These are phyloP conservation scores for Globodera rostochiensis DNA, from an alignment of 1,140 invertebrate genomes.

Conservation along the genomic window DNA sequence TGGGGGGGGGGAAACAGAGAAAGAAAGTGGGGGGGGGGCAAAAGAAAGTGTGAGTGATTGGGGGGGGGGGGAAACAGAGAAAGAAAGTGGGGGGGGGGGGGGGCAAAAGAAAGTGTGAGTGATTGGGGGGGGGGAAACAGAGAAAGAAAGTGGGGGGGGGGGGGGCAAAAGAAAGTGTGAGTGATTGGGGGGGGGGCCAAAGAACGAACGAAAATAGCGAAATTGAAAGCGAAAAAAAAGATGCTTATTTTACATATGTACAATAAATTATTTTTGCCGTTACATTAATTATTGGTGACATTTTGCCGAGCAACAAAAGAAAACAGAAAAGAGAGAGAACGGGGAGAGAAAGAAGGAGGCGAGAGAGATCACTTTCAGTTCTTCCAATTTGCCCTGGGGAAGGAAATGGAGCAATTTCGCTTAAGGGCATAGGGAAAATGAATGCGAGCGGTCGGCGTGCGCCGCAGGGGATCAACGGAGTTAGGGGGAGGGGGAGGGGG, in stretches of 20 bases:
- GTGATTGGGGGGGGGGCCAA: background rate
- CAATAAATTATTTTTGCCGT: background rate
- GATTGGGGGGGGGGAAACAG: background rate
- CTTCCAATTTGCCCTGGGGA: too few species aligned
- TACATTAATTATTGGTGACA: background rate
- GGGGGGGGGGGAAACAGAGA: too few species aligned
- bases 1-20: background rate
- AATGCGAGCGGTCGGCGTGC: background rate
- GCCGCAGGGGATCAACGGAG: background rate
- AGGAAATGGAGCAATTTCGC: background rate
- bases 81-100: too few species aligned
- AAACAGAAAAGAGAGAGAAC: background rate
- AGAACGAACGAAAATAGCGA: background rate
- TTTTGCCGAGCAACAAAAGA: background rate
- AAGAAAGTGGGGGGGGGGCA: background rate
- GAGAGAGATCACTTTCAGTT: background rate
- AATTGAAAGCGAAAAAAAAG: background rate
- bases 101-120: too few species aligned
- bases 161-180: background rate
- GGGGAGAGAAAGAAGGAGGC: background rate
- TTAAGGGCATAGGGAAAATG: background rate
- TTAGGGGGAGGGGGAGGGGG: too few species aligned
- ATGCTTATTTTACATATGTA: background rate
- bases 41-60: background rate
- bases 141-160: background rate